Conservation (phyloP, 2,797 vertebrate species). For the Chiroxiphia lanceolata region DNA sequence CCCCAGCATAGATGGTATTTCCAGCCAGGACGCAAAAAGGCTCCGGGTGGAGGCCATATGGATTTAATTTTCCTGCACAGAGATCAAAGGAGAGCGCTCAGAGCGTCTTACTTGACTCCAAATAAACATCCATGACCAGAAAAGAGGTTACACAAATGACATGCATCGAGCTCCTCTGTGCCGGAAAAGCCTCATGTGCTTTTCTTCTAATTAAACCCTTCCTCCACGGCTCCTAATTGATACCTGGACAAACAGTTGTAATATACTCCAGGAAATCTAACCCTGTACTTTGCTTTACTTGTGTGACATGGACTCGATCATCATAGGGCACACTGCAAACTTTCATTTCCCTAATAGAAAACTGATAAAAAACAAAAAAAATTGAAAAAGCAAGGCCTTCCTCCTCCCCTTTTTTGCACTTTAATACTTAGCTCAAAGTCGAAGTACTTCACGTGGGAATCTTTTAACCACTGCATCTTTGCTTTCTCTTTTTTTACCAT, state of each 20-base stretch:
- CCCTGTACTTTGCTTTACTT: not conserved
- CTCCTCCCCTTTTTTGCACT: not conserved
- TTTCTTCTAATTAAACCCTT: conserved; percentile 48
- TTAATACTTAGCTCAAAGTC: not conserved
- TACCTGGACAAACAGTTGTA: conserved; percentile 20
- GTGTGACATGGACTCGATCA: not conserved
- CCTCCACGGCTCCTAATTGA: conserved; percentile 3
- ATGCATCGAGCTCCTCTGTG: fast-evolving
- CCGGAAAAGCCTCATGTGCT: not conserved
- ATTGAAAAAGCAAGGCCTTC: not conserved
- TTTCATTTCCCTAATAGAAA: not conserved
- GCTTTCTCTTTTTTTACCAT: not conserved
- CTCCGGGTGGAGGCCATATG: conserved; percentile 17
- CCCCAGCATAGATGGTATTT: not conserved
- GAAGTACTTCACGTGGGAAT: not conserved
- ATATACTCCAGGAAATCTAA: not conserved
- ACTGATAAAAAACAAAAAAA: not conserved
- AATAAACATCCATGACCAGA: conserved; percentile 22
- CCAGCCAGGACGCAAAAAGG: not conserved
- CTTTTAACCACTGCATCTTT: not conserved
- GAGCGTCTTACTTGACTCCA: not conserved
- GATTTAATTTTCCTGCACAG: conserved; percentile 11
- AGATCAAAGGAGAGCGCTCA: conserved; percentile 24
- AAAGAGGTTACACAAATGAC: conserved; percentile 36
- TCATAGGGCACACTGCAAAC: not conserved